Evolutionary conservation across 2,113 vertebrate genomes (phyloP), one percentile per base, ranked within the genome.

Genomic region (Calcarius ornatus): DNA sequence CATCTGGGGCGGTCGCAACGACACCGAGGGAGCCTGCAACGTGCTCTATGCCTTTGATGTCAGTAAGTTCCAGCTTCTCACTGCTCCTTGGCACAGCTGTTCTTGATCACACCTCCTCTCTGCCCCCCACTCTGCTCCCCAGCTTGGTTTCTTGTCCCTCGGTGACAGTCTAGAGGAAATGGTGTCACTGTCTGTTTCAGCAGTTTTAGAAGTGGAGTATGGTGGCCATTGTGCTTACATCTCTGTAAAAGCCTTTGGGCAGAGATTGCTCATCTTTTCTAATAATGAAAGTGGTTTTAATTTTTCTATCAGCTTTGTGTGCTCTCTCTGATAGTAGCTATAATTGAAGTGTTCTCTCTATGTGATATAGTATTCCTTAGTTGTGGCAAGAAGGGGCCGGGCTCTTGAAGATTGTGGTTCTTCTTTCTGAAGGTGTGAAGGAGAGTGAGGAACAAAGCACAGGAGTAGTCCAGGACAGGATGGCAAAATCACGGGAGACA

Each of bases 11-110:
- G 99, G 99, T 30, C 98, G 99, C 50, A 99, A 99, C 10, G 99
- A 99, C 97, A 99, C 99, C 0, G 99, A 99, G 96, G 99, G 99
- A 80, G 99, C 99, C 96, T 99, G 99, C 97, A 99, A 99, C 28
- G 99, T 99, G 69, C 98, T 99, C n/a, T 99, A 99, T 50, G 99
- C 99, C 84, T 99, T 99, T 57, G 99, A 99, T 81, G 98, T 99
- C 98, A 99, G 99, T 99, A 98, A 99, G 99, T 99, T 90, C 86
- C 89, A 51, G 59, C 86, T 95, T 70, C 71, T 92, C 24, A 0
- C 42, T 76, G 69, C 42, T 48, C 28, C 38, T 51, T 71, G 11
- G 40, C 35, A 11, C 33, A 50, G 1, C 11, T 73, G 16, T 12
- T 31, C 15, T 54, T 35, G 22, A 7, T n/a, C 30, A 88, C 7